These are phyloP conservation scores for Sinosuthora webbiana DNA, from an alignment of 2,113 vertebrate genomes.

Conservation along the genomic window DNA sequence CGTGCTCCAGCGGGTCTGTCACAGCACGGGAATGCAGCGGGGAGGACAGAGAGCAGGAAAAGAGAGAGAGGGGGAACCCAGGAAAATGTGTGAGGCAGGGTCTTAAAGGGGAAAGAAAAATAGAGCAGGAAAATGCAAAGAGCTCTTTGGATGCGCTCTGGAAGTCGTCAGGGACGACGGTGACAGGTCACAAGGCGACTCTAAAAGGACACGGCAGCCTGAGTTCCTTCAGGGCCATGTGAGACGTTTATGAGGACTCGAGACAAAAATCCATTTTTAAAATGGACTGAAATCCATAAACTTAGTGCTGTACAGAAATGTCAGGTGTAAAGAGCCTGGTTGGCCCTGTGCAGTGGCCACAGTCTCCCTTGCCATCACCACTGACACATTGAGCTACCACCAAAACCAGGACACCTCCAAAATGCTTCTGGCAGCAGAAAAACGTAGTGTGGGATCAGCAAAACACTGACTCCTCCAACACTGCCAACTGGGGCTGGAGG, in stretches of 20 bases:
- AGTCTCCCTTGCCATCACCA: background rate
- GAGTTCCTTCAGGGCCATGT: background rate
- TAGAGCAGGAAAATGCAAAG: background rate
- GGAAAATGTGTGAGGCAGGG: background rate
- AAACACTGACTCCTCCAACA: background rate
- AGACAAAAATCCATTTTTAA: background rate
- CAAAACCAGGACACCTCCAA: background rate
- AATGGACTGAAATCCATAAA: background rate
- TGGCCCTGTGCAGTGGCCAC: background rate
- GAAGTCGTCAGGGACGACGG: background rate
- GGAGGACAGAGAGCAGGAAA: background rate
- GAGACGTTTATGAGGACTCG: background rate
- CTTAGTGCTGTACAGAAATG: background rate
- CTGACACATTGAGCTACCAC: background rate
- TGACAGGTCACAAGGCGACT: background rate
- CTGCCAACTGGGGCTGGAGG: background rate
- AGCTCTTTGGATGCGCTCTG: background rate
- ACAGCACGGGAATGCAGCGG: background rate
- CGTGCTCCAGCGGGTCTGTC: conserved; percentile 21
- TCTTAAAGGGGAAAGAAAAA: background rate
- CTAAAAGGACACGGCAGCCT: background rate
- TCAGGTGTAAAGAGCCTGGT: background rate
- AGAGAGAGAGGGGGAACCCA: background rate
- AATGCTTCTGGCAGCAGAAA: background rate
- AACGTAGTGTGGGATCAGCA: background rate